These are phyloP conservation scores for Dicrurus megarhynchus DNA, from an alignment of 2,113 vertebrate genomes.

Conservation along the genomic window DNA sequence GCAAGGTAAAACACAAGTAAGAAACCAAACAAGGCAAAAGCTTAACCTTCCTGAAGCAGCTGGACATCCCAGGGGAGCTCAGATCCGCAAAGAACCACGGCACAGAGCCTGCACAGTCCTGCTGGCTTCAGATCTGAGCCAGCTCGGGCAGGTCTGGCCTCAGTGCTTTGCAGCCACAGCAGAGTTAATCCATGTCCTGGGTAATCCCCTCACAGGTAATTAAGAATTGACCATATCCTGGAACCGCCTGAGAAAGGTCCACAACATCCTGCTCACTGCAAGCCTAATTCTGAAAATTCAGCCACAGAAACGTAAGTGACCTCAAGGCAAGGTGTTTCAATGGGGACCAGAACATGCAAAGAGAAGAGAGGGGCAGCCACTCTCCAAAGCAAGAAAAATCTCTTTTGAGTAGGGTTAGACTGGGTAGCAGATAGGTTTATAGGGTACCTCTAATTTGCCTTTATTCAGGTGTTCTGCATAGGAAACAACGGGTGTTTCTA, in stretches of 20 bases:
- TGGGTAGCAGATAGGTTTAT: not conserved
- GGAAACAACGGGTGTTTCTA: not conserved
- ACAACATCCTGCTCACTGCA: not conserved
- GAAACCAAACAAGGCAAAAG: not conserved
- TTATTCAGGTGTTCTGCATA: not conserved
- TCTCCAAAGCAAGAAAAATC: not conserved
- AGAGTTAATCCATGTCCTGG: not conserved
- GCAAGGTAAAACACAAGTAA: not conserved
- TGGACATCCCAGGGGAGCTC: not conserved
- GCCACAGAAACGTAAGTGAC: rapidly evolving
- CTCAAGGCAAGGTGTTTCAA: not conserved
- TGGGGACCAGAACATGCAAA: not conserved
- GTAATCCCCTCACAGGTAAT: not conserved
- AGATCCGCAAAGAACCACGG: not conserved
- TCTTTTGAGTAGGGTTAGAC: not conserved
- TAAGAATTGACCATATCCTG: not conserved
- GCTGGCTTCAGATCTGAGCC: not conserved
- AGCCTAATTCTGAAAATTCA: not conserved
- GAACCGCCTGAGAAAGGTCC: not conserved
- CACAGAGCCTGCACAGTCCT: not conserved
- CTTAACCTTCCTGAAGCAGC: not conserved
- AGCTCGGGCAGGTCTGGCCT: not conserved
- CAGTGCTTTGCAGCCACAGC: not conserved
- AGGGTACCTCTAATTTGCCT: not conserved
- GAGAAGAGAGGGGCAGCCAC: not conserved